These are phyloP conservation scores for Euglossa dilemma DNA, from an alignment of 1,140 invertebrate genomes.

Conservation along the genomic window DNA sequence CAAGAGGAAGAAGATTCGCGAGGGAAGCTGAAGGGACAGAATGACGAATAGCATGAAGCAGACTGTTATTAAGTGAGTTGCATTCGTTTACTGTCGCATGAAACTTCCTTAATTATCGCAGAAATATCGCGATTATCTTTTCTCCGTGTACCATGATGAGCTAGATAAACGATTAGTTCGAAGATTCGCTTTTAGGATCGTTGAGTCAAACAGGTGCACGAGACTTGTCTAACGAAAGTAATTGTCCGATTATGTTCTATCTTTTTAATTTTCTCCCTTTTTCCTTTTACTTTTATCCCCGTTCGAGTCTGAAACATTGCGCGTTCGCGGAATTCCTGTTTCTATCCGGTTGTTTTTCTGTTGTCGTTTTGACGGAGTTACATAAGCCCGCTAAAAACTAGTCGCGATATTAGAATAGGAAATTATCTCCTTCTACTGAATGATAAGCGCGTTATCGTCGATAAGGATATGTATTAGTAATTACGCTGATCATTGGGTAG, in stretches of 20 bases:
- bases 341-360: background rate
- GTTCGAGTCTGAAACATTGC: background rate
- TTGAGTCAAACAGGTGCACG: no score
- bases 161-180: no score
- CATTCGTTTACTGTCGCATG: constrained; percentile 6
- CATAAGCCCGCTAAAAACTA: constrained; percentile 38
- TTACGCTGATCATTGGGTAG: background rate
- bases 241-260: background rate
- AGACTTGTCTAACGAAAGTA: background rate
- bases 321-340: background rate
- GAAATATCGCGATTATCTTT: background rate
- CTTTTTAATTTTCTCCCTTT: background rate
- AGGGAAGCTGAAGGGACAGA: constrained; percentile 6
- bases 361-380: constrained; percentile 16
- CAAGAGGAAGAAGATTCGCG: background rate
- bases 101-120: background rate
- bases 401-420: background rate
- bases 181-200: no score
- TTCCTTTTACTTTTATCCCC: background rate
- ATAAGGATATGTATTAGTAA: background rate
- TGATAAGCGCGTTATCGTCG: background rate
- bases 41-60: constrained; percentile 82
- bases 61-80: constrained; percentile 81
- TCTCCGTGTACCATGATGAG: no score
- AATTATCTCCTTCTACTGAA: constrained; percentile 18